Base-by-base conservation (phyloP, 1,140 invertebrate genomes). In the Macrotrachela quadricornifera region DNA sequence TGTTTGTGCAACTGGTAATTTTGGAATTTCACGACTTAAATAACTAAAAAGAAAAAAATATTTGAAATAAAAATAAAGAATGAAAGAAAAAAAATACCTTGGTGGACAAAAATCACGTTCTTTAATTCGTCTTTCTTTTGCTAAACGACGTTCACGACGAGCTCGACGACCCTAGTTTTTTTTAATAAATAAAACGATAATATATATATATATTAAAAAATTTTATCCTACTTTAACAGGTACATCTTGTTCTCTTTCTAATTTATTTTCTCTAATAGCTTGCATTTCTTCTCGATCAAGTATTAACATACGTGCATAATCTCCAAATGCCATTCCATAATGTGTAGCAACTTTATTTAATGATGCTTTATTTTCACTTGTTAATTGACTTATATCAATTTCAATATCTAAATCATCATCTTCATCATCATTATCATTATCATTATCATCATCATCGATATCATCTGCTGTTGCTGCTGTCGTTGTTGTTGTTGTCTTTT, bases 251-350 rank as follows among this genome's bases (percentile, higher is more conserved):
- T 30, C 21, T 30, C 21, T 30, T 4, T 30, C 21, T 30, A 30
- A 30, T 30, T 53, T 48, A 38, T 43, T 53, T 45, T 38, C 21
- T 43, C 46, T 53, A 14, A 42, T 30, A 21, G 38, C 12, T 17
- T 47, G 40, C 36, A 39, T 46, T 43, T 53, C 51, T 38, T 46
- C 51, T 36, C 46, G 42, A 13, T 53, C 51, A 41, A 47, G n/a
- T 12, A 53, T 47, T 36, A 53, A 36, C 51, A 53, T 41, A 11
- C 45, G 45, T 6, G 46, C 38, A 14, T 36, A 53, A 30, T 53
- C 51, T 11, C 45, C 46, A n/a, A 47, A 47, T 43, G 46, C 51
- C 45, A 53, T 46, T 3, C 51, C 51, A 14, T 47, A 53, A 42
- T 48, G 21, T 14, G 17, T 40, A n/a, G 38, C n/a, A 45, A 15